Conservation (phyloP, 1,140 invertebrate species). For the Ips typographus region DNA sequence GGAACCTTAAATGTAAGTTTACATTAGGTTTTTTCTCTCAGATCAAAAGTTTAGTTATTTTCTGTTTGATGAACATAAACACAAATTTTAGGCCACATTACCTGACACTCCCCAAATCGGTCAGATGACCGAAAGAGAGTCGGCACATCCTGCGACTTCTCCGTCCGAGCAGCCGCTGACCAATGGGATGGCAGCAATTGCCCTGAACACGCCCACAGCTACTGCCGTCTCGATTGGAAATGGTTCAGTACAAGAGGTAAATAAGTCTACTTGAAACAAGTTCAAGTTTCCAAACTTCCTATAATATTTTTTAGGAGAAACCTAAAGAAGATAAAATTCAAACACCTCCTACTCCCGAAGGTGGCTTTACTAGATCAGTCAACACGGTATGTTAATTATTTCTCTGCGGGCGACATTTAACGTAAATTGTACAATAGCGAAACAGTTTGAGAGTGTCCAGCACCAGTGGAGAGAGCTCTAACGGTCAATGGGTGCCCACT, state of each 20-base stretch:
- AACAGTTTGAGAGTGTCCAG: constrained; percentile 54
- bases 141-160: constrained; percentile 70
- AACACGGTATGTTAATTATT: no score
- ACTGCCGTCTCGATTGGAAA: constrained; percentile 34
- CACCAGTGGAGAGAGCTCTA: constrained; percentile 42
- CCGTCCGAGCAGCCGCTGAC: constrained; percentile 45
- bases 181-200: constrained; percentile 48
- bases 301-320: no score
- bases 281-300: no score
- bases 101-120: constrained; percentile 75
- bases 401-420: no score
- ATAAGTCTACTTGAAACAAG: background rate
- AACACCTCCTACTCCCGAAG: no score
- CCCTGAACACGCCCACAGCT: constrained; percentile 45
- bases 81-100: constrained; percentile 63
- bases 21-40: background rate
- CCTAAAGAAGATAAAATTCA: no score
- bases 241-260: constrained; percentile 28
- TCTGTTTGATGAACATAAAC: background rate
- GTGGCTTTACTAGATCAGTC: no score
- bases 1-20: constrained; percentile 73
- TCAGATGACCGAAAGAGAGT: constrained; percentile 94
- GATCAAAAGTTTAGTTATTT: background rate
- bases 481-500: constrained; percentile 75
- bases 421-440: constrained; percentile 43